Evolutionary conservation across 2,797 vertebrate genomes (phyloP).

Genomic region (Labroides dimidiatus): DNA sequence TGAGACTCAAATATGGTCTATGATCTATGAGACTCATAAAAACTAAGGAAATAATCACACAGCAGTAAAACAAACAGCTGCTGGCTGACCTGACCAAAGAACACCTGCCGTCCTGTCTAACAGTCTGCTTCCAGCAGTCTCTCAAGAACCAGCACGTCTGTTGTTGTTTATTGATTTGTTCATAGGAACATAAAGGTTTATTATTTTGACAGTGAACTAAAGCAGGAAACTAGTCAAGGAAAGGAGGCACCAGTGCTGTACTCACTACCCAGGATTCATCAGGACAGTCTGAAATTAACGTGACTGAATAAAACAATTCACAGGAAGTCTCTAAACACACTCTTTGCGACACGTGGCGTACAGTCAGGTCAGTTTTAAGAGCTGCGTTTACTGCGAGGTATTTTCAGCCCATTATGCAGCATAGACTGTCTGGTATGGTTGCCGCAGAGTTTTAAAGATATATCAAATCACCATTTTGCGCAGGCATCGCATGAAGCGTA

Average conservation of each 20-base stretch:
- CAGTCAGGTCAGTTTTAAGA: constrained; percentile 15
- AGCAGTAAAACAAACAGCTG: constrained; percentile 29
- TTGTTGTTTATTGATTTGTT: neutral
- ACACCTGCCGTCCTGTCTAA: too few relatives aligned
- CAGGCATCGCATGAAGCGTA: constrained; percentile 15
- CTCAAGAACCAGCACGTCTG: constrained; percentile 29
- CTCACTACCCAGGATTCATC: too few relatives aligned
- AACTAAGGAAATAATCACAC: neutral
- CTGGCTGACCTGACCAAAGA: neutral
- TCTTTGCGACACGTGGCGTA: neutral
- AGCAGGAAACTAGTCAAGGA: too few relatives aligned
- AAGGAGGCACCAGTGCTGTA: too few relatives aligned
- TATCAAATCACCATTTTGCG: constrained; percentile 18
- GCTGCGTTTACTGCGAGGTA: constrained; percentile 41
- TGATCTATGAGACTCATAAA: neutral
- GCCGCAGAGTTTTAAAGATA: constrained; percentile 28
- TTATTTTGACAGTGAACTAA: neutral
- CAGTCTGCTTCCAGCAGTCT: too few relatives aligned
- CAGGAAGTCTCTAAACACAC: constrained; percentile 3
- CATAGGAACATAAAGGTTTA: too few relatives aligned
- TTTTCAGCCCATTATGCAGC: constrained; percentile 32
- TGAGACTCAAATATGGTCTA: too few relatives aligned
- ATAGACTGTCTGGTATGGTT: constrained; percentile 44
- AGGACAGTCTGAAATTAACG: too few relatives aligned
- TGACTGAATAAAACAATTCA: neutral